These are phyloP conservation scores for Melanophora roralis DNA, from an alignment of 2,888 invertebrate species.

Conservation along the genomic window DNA sequence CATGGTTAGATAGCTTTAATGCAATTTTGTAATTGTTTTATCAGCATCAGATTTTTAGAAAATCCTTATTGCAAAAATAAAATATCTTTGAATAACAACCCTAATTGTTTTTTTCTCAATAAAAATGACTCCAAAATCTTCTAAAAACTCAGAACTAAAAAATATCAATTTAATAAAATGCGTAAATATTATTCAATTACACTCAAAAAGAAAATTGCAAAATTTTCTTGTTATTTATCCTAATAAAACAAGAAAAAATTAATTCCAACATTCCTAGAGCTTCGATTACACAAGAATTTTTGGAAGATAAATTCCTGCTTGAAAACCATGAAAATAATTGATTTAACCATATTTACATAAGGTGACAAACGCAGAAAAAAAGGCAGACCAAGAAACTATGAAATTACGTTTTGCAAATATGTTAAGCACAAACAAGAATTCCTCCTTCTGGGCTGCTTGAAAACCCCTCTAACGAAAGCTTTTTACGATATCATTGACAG, in stretches of 20 bases:
- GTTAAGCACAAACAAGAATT: neutral
- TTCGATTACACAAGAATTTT: slow-evolving; percentile 34
- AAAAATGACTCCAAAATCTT: too few species aligned
- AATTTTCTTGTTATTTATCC: slow-evolving; percentile 18
- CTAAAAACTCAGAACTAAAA: too few species aligned
- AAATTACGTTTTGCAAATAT: slow-evolving; percentile 23
- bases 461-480: neutral
- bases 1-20: too few species aligned
- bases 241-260: neutral
- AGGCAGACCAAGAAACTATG: slow-evolving; percentile 13
- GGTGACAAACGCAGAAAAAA: neutral
- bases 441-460: neutral
- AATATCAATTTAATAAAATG: too few species aligned
- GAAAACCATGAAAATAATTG: slow-evolving; percentile 18
- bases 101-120: too few species aligned
- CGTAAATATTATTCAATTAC: too few species aligned
- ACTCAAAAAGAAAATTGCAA: too few species aligned
- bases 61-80: too few species aligned
- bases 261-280: slow-evolving; percentile 29
- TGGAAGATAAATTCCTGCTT: slow-evolving; percentile 1
- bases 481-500: slow-evolving; percentile 56
- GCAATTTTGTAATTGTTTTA: too few species aligned
- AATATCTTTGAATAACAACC: too few species aligned
- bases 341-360: neutral
- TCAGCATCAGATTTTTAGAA: too few species aligned